Evolutionary conservation across 2,797 vertebrate genomes (phyloP).

Genomic region (Artibeus lituratus): DNA sequence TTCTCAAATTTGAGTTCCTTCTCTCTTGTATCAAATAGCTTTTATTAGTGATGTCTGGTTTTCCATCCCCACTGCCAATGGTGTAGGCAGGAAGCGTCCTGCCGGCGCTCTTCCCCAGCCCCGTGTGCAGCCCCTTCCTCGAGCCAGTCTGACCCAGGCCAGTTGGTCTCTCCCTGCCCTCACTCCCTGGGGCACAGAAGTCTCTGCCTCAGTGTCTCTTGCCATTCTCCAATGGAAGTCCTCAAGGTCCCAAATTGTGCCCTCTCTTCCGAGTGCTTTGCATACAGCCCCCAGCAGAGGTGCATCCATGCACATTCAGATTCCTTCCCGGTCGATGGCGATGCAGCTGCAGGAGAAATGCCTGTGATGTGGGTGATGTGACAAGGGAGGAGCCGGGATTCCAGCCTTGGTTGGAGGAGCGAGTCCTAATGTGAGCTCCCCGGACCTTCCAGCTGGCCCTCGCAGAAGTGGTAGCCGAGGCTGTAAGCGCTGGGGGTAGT

Average conservation of each 20-base stretch:
- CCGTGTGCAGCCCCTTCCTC: neutral
- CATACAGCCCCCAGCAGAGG: neutral
- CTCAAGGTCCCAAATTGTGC: neutral
- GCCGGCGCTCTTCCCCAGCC: too few relatives aligned
- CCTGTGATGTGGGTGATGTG: too few relatives aligned
- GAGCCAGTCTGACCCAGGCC: neutral
- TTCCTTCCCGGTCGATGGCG: neutral
- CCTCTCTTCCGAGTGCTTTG: neutral
- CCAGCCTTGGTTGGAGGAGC: neutral
- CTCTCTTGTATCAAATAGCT: neutral
- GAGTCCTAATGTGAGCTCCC: fast-evolving
- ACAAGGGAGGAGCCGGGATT: neutral
- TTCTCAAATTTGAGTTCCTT: neutral
- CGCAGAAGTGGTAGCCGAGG: fast-evolving
- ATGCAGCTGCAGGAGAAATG: neutral
- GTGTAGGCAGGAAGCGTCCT: neutral
- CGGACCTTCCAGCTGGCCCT: fast-evolving
- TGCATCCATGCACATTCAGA: neutral
- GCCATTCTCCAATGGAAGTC: neutral
- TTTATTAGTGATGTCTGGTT: neutral
- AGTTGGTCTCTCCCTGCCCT: neutral
- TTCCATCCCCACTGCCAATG: neutral
- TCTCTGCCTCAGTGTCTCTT: fast-evolving
- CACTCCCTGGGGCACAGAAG: neutral
- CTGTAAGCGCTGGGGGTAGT: fast-evolving